Percentiles rank a stretch among this genome's conserved stretches.
phyloP scores from a whole-genome alignment of 2,797 vertebrate species.

The Schizothorax lantsangensis region DNA sequence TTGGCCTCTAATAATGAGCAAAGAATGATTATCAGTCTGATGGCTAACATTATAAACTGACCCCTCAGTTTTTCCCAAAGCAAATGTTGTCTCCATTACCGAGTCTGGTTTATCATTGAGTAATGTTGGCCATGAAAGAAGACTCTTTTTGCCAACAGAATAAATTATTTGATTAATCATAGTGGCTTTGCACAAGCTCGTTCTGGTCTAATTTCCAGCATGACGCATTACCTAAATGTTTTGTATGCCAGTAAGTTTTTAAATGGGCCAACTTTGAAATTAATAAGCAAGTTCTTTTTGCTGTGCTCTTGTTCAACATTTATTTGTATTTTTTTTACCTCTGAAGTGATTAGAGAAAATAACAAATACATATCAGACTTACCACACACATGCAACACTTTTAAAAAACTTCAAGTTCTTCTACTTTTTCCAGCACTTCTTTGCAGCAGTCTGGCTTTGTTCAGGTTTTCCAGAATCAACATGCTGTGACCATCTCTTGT shows the following conservation, averaged over 20 bases:
- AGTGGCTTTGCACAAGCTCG: slow-evolving; percentile 31
- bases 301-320: not conserved
- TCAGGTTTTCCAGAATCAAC: slow-evolving; percentile 35
- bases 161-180: slow-evolving; percentile 44
- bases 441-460: slow-evolving; percentile 25
- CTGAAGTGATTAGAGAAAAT: not conserved
- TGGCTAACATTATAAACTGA: slow-evolving; percentile 32
- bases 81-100: slow-evolving; percentile 20
- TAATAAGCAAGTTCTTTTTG: slow-evolving; percentile 44
- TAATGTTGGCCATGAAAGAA: slow-evolving; percentile 28
- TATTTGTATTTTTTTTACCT: not conserved
- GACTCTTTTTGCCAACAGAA: slow-evolving; percentile 27
- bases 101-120: slow-evolving; percentile 20
- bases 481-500: slow-evolving; percentile 44
- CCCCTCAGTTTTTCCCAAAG: slow-evolving; percentile 38
- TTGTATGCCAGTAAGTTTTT: slow-evolving; percentile 45
- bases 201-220: slow-evolving; percentile 40
- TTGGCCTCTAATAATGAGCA: slow-evolving; percentile 29
- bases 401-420: slow-evolving; percentile 34
- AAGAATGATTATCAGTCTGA: slow-evolving; percentile 19
- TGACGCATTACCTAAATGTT: slow-evolving; percentile 40
- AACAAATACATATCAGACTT: slow-evolving; percentile 2
- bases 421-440: slow-evolving; percentile 32
- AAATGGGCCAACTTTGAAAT: slow-evolving; percentile 50
- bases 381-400: not conserved